Conservation (phyloP, 1,140 invertebrate genomes). For the Drosophila orosa region DNA sequence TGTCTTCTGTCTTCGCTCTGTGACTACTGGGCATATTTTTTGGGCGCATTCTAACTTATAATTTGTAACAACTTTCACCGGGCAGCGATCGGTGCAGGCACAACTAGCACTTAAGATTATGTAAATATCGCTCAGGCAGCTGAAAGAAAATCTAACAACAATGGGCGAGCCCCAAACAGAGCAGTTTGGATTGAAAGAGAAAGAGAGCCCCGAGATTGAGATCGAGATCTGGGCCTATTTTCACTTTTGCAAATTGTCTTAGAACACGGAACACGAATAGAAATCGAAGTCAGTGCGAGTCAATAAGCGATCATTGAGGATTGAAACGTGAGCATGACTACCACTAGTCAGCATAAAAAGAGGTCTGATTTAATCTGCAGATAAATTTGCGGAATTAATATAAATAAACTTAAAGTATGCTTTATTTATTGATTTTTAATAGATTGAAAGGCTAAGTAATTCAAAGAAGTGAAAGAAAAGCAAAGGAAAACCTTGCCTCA, state of each 20-base stretch:
- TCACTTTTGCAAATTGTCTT: conserved; percentile 73
- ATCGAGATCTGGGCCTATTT: conserved; percentile 57
- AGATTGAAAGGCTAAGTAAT: not conserved
- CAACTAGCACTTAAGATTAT: conserved; percentile 59
- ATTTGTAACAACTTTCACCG: conserved; percentile 78
- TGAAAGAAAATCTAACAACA: conserved; percentile 41
- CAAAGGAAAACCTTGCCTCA: not conserved
- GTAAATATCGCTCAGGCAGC: conserved; percentile 57
- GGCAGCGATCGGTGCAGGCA: conserved; percentile 26
- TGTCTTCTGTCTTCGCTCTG: conserved; percentile 1
- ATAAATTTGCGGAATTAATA: not conserved
- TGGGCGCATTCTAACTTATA: conserved; percentile 65
- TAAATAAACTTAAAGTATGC: not conserved
- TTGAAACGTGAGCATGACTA: conserved; percentile 47
- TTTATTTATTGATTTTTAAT: not conserved
- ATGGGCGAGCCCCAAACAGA: conserved; percentile 18
- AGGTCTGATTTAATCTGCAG: not conserved
- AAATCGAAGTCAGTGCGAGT: conserved; percentile 66
- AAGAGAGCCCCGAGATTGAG: conserved; percentile 28
- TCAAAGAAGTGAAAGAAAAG: not conserved
- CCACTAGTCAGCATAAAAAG: conserved; percentile 2
- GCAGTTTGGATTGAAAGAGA: conserved; percentile 26
- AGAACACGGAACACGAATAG: conserved; percentile 63
- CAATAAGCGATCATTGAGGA: conserved; percentile 43
- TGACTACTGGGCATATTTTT: conserved; percentile 71